Conservation (phyloP, 2,888 invertebrate genomes). For the Nephrotoma appendiculata region DNA sequence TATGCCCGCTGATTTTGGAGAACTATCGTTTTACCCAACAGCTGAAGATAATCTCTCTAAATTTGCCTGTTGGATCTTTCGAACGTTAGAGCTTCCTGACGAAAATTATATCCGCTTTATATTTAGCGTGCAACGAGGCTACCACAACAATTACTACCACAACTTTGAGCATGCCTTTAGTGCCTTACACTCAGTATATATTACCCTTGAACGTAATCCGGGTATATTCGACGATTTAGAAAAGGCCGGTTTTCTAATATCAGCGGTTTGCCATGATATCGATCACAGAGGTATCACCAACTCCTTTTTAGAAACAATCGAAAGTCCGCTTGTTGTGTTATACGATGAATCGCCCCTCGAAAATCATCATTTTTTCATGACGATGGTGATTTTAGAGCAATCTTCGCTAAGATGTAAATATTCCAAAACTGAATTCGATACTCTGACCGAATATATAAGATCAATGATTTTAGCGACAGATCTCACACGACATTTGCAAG, state of each 20-base stretch:
- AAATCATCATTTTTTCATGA: slow-evolving; percentile 2
- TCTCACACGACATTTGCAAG: not conserved
- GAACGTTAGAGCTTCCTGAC: not conserved
- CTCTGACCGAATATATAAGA: not conserved
- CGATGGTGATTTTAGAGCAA: not conserved
- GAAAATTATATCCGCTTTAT: slow-evolving; percentile 25
- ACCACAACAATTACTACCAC: slow-evolving; percentile 43
- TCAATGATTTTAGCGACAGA: slow-evolving; percentile 1
- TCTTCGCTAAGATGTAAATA: not conserved
- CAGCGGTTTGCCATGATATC: slow-evolving; percentile 26
- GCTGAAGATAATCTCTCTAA: not conserved
- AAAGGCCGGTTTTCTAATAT: slow-evolving; percentile 10
- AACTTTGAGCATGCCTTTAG: slow-evolving; percentile 48
- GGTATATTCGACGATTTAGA: not conserved
- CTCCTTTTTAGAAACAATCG: not conserved
- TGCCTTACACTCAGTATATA: slow-evolving; percentile 40
- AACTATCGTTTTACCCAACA: not conserved
- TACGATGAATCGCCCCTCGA: not conserved
- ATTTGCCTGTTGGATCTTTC: not conserved
- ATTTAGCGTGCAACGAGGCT: slow-evolving; percentile 34
- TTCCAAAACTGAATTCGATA: not conserved
- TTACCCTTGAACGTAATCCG: not conserved
- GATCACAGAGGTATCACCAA: not conserved
- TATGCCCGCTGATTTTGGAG: not conserved
- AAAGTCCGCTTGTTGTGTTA: not conserved